Evolutionary conservation across 2,113 vertebrate genomes (phyloP), one percentile per base, ranked within the genome.

Genomic region (Thunnus maccoyii): DNA sequence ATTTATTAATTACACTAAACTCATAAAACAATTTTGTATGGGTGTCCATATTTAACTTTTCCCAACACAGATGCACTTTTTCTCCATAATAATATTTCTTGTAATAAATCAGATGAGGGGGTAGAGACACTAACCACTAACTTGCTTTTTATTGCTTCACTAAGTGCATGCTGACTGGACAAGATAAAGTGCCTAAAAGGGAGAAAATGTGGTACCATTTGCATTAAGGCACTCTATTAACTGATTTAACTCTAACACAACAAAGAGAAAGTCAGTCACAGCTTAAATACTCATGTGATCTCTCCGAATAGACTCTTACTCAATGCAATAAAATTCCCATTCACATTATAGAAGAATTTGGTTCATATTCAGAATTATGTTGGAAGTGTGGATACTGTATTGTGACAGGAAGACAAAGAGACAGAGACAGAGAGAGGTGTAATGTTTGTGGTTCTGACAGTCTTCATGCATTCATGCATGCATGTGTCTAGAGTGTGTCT

Each of bases 81-180:
- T 22, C 12, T 12, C 30, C 36, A 69, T 80, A 76, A 78, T 78
- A 79, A 56, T 51, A 74, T 56, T 27, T 56, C 41, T 51, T 2
- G 18, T 18, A 58, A 74, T 84, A 80, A 83, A 83, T 86, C 72
- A 77, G 55, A 81, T 5, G n/a, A 5, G 25, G 65, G 67, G 66
- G 47, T 63, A 46, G 5, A 64, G 84, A 65, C 62, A 32, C 17
- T 20, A 54, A 78, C 32, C 69, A 78, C 73, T 71, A 81, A 72
- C 52, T 32, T 61, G 48, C 17, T 74, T 84, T 88, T 80, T 64
- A 91, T 81, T 83, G 67, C 70, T 48, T 80, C 71, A 25, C 75
- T 80, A 76, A 88, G 72, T 30, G 64, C 7, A 7, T 83, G 77
- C 71, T 77, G 83, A 81, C 71, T 82, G 68, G 67, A 76, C 58